Conservation (phyloP, 2,888 invertebrate genomes). For the Drosophila merina region DNA sequence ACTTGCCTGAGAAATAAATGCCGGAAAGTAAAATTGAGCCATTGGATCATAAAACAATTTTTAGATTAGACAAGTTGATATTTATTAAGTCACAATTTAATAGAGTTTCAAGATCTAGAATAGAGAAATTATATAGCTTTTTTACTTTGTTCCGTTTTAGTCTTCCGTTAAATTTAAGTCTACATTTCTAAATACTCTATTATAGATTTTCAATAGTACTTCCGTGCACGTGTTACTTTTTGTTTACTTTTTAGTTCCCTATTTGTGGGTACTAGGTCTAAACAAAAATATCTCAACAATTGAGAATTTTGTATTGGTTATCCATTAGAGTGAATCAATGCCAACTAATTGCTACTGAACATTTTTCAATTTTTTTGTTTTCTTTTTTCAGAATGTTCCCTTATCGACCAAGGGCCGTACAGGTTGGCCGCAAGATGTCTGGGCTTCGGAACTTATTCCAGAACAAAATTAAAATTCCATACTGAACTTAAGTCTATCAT, state of each 20-base stretch:
- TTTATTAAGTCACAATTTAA: not conserved
- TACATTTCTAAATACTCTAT: constrained; percentile 17
- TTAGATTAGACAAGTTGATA: not conserved
- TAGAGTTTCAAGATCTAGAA: too few species aligned
- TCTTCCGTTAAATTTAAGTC: too few species aligned
- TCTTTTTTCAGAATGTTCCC: constrained; percentile 73
- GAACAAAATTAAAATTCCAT: constrained; percentile 86
- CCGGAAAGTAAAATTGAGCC: not conserved
- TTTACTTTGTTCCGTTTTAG: too few species aligned
- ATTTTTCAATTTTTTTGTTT: not conserved
- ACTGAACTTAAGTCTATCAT: not conserved
- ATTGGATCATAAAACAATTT: constrained; percentile 1
- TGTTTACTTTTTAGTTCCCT: constrained; percentile 43
- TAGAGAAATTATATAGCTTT: too few species aligned
- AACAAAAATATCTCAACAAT: constrained; percentile 25
- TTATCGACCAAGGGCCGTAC: constrained; percentile 90
- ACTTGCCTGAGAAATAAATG: constrained; percentile 10
- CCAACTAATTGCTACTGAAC: not conserved
- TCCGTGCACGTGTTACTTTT: constrained; percentile 33
- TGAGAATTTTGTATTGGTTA: not conserved
- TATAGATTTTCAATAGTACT: constrained; percentile 31
- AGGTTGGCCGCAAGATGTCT: constrained; percentile 98
- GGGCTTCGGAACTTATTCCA: constrained; percentile 91
- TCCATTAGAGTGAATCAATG: not conserved
- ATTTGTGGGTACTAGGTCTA: constrained; percentile 35